phyloP scores from a whole-genome alignment of 2,113 vertebrate species.

The Plecturocebus donacophilus region DNA sequence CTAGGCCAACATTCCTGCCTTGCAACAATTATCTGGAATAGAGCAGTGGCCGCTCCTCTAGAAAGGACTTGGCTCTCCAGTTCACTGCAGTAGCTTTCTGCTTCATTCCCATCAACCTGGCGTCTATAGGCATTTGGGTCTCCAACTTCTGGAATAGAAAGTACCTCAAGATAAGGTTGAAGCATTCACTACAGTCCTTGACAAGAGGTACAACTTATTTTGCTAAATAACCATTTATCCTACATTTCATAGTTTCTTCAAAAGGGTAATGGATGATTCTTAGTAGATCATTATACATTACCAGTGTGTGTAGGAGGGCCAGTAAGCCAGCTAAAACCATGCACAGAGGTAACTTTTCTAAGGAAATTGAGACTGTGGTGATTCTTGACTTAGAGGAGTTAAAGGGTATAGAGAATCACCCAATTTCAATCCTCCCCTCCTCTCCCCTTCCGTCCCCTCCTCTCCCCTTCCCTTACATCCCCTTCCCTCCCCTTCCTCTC shows the following conservation, averaged over 20 bases:
- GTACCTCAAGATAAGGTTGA: constrained; percentile 49
- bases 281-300: background rate
- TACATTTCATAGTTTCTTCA: constrained; percentile 16
- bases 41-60: constrained; percentile 62
- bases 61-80: constrained; percentile 56
- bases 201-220: background rate
- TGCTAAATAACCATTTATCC: background rate
- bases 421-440: background rate
- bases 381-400: background rate
- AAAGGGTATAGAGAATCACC: background rate
- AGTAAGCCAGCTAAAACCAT: background rate
- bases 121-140: constrained; percentile 67
- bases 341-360: background rate
- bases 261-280: background rate
- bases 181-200: background rate
- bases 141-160: constrained; percentile 75
- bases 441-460: no score
- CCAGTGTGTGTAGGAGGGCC: background rate
- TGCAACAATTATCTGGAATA: constrained; percentile 66
- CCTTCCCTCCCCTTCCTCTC: rapidly evolving
- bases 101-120: constrained; percentile 73
- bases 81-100: constrained; percentile 47
- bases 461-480: no score
- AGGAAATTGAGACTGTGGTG: background rate
- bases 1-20: constrained; percentile 73